A percentile compares a stretch with the other conserved stretches of the same genome.
phyloP scores from a whole-genome alignment of 2,888 invertebrate species.

The Aleiodes testaceus region DNA sequence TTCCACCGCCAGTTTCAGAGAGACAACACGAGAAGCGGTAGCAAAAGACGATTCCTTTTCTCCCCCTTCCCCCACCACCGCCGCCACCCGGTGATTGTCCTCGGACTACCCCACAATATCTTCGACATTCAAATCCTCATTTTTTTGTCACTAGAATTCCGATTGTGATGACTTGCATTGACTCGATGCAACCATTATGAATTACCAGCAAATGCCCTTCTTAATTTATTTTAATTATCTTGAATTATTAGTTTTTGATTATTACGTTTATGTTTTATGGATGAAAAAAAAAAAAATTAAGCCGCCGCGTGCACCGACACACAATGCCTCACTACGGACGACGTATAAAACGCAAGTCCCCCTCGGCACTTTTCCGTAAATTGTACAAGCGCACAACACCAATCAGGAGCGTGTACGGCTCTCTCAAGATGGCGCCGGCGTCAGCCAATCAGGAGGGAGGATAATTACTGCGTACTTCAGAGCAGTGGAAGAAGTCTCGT shows the following conservation, averaged over 20 bases:
- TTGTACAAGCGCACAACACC: conserved; percentile 13
- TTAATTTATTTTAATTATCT: too few relatives aligned
- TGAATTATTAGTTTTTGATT: not conserved
- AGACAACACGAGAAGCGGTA: not conserved
- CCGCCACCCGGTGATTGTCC: conserved; percentile 23
- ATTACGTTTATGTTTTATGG: not conserved
- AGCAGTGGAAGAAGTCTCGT: too few relatives aligned
- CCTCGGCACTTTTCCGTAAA: not conserved
- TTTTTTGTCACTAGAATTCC: too few relatives aligned
- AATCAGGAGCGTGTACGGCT: conserved; percentile 2
- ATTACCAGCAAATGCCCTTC: too few relatives aligned
- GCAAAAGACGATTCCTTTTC: too few relatives aligned
- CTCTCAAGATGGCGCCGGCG: conserved; percentile 1
- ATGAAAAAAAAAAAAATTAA: too few relatives aligned
- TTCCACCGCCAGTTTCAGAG: not conserved
- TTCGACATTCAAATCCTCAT: conserved; percentile 12
- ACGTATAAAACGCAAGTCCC: not conserved
- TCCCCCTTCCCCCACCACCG: conserved; percentile 21
- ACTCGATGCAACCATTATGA: too few relatives aligned
- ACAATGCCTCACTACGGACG: too few relatives aligned
- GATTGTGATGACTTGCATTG: too few relatives aligned
- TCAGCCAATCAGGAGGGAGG: not conserved
- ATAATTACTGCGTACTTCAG: too few relatives aligned
- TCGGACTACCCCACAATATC: conserved; percentile 28
- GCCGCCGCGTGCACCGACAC: not conserved